Conservation (phyloP, 1,140 invertebrate genomes). For the Drosophila oshimai region DNA sequence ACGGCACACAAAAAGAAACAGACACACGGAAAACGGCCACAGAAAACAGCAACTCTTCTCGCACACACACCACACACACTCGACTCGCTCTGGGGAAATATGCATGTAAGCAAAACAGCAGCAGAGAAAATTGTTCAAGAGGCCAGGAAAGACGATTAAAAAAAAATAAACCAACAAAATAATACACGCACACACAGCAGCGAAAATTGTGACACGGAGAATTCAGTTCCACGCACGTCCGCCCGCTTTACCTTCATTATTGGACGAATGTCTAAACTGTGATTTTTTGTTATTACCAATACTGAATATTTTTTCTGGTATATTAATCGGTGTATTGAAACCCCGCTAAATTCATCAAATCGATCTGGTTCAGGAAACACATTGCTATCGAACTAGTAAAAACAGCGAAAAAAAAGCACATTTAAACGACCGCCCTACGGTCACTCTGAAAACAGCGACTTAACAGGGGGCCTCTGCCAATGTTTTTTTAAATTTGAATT, state of each 20-base stretch:
- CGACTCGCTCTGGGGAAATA: neutral
- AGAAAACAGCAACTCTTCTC: constrained; percentile 14
- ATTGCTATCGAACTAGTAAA: no score
- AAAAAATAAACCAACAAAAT: constrained; percentile 39
- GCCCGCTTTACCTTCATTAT: constrained; percentile 26
- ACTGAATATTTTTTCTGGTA: no score
- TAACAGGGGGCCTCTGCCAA: no score
- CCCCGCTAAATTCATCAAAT: no score
- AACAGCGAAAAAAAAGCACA: no score
- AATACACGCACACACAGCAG: constrained; percentile 42
- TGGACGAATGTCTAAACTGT: no score
- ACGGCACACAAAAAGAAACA: constrained; percentile 21
- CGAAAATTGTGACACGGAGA: constrained; percentile 20
- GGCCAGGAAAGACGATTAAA: neutral
- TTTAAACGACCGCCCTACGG: no score
- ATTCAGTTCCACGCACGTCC: constrained; percentile 36
- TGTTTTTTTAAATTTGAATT: no score
- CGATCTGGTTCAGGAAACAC: no score
- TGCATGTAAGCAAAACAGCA: neutral
- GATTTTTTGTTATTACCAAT: no score
- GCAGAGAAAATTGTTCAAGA: constrained; percentile 2
- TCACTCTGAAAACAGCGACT: no score
- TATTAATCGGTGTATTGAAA: no score
- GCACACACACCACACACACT: neutral
- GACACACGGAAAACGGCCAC: constrained; percentile 24